Evolutionary conservation across 2,113 vertebrate species (phyloP), one percentile per base, ranked within the genome.

Genomic region (Sisor rabdophorus): DNA sequence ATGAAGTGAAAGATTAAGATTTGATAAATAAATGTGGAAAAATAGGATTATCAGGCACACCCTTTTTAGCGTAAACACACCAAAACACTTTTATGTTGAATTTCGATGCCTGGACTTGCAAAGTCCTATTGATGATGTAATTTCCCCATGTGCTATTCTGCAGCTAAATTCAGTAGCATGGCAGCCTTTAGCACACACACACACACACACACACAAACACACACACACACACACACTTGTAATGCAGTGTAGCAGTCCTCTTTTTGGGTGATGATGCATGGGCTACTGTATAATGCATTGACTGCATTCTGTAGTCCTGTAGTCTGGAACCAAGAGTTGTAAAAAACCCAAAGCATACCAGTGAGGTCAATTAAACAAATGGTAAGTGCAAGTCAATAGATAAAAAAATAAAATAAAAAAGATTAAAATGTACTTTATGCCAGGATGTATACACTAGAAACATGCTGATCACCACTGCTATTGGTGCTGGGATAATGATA

Each of bases 111-210:
- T 48, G 15, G 24, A 73, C 8, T n/a, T 50, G 22, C 40, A 22
- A 67, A 47, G 40, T 36, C 64, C 26, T 32, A 19, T 52, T 58
- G 50, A 32, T 76, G 75, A 69, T 15, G 64, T 76, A 52, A 69
- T 76, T 32, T 59, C 44, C 53, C 75, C 75, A 76, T 64, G 75
- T 76, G 64, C 32, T 76, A 59, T 53, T 69, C 40, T 67, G 75
- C 54, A 69, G 36, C 12, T 26, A 56, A 24, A 58, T 13, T 36
- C 63, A 68, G 52, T 76, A 58, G 63, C 47, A 55, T 48, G 30
- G 64, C 64, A 47, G 32, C 11, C 75, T 59, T 28, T 26, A 40
- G 81, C 63, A 22, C 56, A 63, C 28, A 61, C 63, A 28, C 19
- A 30, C 50, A 58, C 20, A 5, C 68, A 76, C 48, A 54, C 16